These are phyloP conservation scores for Danionella cerebrum DNA, from an alignment of 2,113 vertebrate species.

Conservation along the genomic window DNA sequence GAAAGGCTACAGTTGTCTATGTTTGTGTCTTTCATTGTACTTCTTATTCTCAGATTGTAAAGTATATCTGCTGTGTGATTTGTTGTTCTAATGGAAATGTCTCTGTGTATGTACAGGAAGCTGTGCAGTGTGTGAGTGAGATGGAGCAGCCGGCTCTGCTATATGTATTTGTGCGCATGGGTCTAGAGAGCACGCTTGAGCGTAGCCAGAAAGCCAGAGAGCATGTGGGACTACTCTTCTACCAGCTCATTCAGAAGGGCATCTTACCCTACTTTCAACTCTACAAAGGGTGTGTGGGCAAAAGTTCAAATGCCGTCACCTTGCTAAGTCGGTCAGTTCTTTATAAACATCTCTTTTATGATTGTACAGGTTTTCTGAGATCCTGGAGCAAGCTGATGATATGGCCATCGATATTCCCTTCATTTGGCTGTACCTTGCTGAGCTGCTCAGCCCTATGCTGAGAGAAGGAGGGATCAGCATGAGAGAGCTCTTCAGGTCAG, in stretches of 20 bases:
- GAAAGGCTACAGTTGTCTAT: neutral
- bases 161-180: conserved; percentile 79
- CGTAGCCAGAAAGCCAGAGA: conserved; percentile 92
- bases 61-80: neutral
- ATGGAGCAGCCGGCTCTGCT: conserved; percentile 70
- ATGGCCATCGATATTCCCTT: conserved; percentile 99
- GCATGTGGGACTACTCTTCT: conserved; percentile 88
- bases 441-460: conserved; percentile 85
- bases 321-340: too few relatives aligned
- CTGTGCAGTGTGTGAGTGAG: conserved; percentile 89
- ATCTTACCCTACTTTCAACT: conserved; percentile 81
- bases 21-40: neutral
- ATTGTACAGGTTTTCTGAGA: conserved; percentile 84
- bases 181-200: conserved; percentile 91
- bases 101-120: conserved; percentile 69
- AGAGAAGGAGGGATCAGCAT: conserved; percentile 92
- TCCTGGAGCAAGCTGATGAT: conserved; percentile 89
- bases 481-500: conserved; percentile 82
- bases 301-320: too few relatives aligned
- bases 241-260: conserved; percentile 79
- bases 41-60: neutral
- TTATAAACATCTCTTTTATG: too few relatives aligned
- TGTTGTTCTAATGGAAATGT: neutral
- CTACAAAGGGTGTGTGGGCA: conserved; percentile 80
- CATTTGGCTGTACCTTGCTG: conserved; percentile 95